Conservation (phyloP, 2,797 vertebrate species). For the Oreortyx pictus region DNA sequence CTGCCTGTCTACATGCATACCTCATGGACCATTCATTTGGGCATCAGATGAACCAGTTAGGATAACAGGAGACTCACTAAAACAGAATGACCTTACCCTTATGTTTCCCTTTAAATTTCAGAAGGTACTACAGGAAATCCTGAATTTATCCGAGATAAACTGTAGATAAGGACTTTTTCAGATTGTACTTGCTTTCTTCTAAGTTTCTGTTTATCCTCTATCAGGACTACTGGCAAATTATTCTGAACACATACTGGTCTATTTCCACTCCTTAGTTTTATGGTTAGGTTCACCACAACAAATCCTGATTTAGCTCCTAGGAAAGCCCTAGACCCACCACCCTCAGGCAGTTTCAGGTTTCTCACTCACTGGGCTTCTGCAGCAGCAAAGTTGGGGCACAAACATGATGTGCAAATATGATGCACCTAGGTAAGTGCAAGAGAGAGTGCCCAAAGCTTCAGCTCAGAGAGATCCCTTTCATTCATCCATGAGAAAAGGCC, state of each 20-base stretch:
- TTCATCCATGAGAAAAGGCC: conserved; percentile 54
- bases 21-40: neutral
- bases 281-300: neutral
- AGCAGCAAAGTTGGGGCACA: neutral
- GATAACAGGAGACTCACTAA: neutral
- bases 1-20: neutral
- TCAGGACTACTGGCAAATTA: neutral
- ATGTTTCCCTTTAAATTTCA: neutral
- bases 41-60: neutral
- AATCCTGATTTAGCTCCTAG: neutral
- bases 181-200: neutral
- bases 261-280: neutral
- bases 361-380: neutral
- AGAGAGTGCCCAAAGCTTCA: neutral
- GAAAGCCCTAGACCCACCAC: neutral
- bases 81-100: neutral
- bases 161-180: neutral
- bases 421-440: fast-evolving
- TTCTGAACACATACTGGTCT: fast-evolving
- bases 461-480: conserved; percentile 30
- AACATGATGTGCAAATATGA: neutral
- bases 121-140: neutral
- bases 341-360: neutral
- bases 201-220: neutral
- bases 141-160: neutral